Conservation (phyloP, 2,888 invertebrate genomes). For the Lithophane ornitopus region DNA sequence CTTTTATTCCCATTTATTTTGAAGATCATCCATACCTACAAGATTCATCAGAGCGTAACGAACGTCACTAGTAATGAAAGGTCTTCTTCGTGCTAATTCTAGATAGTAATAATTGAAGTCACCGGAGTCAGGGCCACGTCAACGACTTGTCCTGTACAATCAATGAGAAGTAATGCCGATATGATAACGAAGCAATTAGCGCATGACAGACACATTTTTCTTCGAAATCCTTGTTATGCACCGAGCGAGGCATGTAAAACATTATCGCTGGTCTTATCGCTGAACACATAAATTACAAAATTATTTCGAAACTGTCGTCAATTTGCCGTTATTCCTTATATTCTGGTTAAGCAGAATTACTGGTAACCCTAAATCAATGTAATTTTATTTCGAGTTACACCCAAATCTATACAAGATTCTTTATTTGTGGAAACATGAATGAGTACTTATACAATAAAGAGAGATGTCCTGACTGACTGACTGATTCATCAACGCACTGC, state of each 20-base stretch:
- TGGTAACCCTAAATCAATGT: constrained; percentile 38
- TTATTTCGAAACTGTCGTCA: constrained; percentile 31
- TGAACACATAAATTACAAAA: constrained; percentile 50
- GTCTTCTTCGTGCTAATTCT: constrained; percentile 12
- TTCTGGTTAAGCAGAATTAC: constrained; percentile 5
- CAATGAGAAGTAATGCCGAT: constrained; percentile 34
- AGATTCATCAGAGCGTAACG: background rate
- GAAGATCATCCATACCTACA: background rate
- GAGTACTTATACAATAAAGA: background rate
- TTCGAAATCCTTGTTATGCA: constrained; percentile 36
- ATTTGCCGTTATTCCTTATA: constrained; percentile 22
- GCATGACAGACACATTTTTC: constrained; percentile 47
- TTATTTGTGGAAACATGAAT: background rate
- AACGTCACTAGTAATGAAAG: background rate
- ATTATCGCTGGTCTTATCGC: constrained; percentile 48
- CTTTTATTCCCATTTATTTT: constrained; percentile 14
- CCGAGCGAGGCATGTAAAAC: constrained; percentile 26
- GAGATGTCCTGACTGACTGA: background rate
- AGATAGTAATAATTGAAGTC: constrained; percentile 32
- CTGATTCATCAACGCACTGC: background rate
- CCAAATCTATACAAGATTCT: background rate
- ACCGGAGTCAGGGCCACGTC: constrained; percentile 16
- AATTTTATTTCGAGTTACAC: background rate
- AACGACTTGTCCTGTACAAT: constrained; percentile 21
- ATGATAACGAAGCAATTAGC: constrained; percentile 58